A percentile compares a stretch with the other conserved stretches of the same genome.
phyloP scores from a whole-genome alignment of 2,113 vertebrate species.

The Brachypodius melanocephalos region DNA sequence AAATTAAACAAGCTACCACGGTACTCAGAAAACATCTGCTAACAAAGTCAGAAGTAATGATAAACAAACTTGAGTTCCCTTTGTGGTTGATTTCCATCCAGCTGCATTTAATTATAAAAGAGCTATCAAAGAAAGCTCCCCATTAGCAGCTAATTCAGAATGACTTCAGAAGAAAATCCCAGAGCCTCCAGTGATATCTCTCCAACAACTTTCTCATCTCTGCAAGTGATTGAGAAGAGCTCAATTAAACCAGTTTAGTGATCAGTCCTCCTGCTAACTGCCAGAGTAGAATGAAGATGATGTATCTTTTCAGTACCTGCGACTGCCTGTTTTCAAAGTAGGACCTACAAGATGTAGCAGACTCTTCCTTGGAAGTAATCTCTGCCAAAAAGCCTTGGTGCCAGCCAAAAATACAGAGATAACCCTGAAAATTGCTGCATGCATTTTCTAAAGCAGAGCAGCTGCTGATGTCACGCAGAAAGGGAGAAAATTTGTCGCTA shows the following conservation, averaged over 20 bases:
- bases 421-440: background rate
- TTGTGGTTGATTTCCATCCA: slow-evolving; percentile 82
- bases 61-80: slow-evolving; percentile 81
- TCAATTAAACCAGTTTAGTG: slow-evolving; percentile 36
- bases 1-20: slow-evolving; percentile 78
- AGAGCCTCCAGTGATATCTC: slow-evolving; percentile 74
- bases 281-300: background rate
- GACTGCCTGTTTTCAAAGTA: background rate
- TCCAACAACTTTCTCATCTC: slow-evolving; percentile 73
- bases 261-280: slow-evolving; percentile 40
- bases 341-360: background rate
- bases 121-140: slow-evolving; percentile 82
- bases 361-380: background rate
- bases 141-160: slow-evolving; percentile 82
- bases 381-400: background rate
- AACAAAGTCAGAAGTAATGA: slow-evolving; percentile 80
- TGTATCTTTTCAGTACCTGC: background rate
- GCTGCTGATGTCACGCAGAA: background rate
- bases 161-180: slow-evolving; percentile 82
- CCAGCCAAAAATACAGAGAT: background rate
- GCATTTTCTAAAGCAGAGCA: background rate
- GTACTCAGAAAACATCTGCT: slow-evolving; percentile 81
- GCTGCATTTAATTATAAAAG: slow-evolving; percentile 83
- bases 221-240: slow-evolving; percentile 64
- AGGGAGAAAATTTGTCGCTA: background rate